Evolutionary conservation across 1,140 invertebrate species (phyloP).

Genomic region (Lamellibrachia luymesi): DNA sequence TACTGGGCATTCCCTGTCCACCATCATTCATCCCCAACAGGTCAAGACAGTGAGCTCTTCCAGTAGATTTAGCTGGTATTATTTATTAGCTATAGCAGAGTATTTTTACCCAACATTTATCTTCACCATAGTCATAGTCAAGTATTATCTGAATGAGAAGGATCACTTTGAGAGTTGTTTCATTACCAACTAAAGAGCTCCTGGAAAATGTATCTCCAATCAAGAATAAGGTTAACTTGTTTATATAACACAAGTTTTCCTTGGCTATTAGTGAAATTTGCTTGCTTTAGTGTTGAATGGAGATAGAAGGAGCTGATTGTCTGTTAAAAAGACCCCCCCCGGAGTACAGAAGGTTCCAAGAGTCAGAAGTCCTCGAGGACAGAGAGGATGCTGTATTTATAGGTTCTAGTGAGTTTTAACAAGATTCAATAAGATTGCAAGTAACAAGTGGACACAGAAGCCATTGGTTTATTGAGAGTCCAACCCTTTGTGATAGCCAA

Average conservation of each 20-base stretch:
- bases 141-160: not conserved
- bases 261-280: not conserved
- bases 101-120: not conserved
- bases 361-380: not conserved
- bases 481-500: too few species aligned
- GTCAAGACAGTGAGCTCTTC: not conserved
- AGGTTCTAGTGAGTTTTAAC: too few species aligned
- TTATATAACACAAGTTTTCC: not conserved
- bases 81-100: not conserved
- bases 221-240: not conserved
- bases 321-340: not conserved
- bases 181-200: not conserved
- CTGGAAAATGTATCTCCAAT: not conserved
- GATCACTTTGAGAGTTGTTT: not conserved
- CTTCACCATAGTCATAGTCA: not conserved
- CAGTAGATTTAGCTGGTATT: too few species aligned
- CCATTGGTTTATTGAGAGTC: too few species aligned
- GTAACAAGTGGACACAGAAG: too few species aligned
- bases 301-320: not conserved
- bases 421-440: too few species aligned
- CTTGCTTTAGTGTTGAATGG: not conserved
- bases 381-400: not conserved
- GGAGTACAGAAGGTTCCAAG: not conserved
- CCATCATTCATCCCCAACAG: not conserved
- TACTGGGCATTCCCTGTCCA: not conserved